phyloP scores from a whole-genome alignment of 2,113 vertebrate genomes.

The Phaethon lepturus region DNA sequence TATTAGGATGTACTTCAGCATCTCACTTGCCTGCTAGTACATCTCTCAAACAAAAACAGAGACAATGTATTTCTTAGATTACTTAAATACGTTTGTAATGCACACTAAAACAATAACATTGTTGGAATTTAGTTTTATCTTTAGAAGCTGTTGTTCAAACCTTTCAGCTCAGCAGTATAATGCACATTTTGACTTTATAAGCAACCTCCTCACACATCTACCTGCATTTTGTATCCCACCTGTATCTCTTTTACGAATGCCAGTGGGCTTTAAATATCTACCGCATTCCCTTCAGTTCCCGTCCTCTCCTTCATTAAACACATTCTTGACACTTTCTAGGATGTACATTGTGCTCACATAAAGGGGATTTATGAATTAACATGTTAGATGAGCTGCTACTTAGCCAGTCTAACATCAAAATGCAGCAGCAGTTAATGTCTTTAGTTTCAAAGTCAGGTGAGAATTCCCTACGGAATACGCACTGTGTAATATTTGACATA shows the following conservation, averaged over 20 bases:
- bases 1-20: background rate
- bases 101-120: background rate
- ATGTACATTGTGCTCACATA: background rate
- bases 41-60: background rate
- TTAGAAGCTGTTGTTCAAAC: background rate
- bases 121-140: background rate
- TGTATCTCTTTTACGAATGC: background rate
- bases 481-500: background rate
- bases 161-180: background rate
- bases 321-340: background rate
- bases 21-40: background rate
- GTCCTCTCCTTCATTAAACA: slow-evolving; percentile 22
- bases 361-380: slow-evolving; percentile 13
- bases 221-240: background rate
- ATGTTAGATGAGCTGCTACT: background rate
- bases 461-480: background rate
- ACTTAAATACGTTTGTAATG: background rate
- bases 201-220: background rate
- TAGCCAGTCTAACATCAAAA: background rate
- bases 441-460: background rate
- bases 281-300: background rate
- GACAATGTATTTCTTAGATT: background rate
- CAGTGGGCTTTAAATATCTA: background rate
- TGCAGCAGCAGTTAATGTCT: background rate
- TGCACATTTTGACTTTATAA: background rate